Conservation (phyloP, 2,888 invertebrate genomes). For the Trichopoda pennipes region DNA sequence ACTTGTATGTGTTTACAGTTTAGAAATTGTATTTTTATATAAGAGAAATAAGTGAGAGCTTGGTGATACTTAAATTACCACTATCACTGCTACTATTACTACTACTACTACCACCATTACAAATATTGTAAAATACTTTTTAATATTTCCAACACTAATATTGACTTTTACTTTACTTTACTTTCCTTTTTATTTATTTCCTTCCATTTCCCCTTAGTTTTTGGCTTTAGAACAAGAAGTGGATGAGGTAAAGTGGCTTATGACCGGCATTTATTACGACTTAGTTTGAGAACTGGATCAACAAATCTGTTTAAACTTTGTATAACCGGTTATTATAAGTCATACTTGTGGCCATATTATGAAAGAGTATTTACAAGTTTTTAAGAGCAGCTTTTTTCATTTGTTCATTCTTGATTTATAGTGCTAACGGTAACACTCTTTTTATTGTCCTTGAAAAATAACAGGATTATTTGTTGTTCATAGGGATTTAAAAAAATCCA, state of each 20-base stretch:
- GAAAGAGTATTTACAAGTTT: too few species aligned
- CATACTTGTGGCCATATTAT: too few species aligned
- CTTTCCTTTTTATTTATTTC: background rate
- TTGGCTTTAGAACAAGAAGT: background rate
- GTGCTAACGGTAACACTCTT: too few species aligned
- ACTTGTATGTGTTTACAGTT: background rate
- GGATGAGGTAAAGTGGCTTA: slow-evolving; percentile 45
- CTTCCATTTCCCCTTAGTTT: slow-evolving; percentile 4
- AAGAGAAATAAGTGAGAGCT: too few species aligned
- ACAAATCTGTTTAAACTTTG: too few species aligned
- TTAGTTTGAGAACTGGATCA: too few species aligned
- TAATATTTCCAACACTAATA: slow-evolving; percentile 34
- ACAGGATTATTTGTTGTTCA: too few species aligned
- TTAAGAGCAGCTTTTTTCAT: too few species aligned
- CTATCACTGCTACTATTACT: slow-evolving; percentile 1
- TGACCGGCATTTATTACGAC: slow-evolving; percentile 59
- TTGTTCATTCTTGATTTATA: too few species aligned
- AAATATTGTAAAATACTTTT: slow-evolving; percentile 9
- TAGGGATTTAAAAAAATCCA: too few species aligned
- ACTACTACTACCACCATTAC: background rate
- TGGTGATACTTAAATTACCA: slow-evolving; percentile 35
- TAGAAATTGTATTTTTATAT: too few species aligned
- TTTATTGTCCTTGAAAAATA: too few species aligned
- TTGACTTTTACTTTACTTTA: slow-evolving; percentile 31
- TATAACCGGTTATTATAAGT: background rate